Evolutionary conservation across 2,888 invertebrate species (phyloP).

Genomic region (Phlogophora meticulosa): DNA sequence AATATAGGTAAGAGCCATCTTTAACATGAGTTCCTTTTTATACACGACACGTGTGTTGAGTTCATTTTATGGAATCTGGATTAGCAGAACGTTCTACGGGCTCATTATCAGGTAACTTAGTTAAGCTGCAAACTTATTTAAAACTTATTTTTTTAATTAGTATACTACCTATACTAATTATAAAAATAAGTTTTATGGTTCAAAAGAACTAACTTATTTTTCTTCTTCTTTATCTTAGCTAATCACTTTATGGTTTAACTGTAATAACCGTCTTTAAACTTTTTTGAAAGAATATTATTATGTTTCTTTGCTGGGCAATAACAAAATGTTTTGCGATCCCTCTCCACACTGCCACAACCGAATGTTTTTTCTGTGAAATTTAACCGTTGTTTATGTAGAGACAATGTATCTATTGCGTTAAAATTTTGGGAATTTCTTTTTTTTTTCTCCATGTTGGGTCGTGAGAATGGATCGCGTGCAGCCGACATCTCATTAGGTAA

Average conservation of each 20-base stretch:
- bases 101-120: too few species aligned
- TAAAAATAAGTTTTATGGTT: background rate
- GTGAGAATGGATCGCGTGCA: conserved; percentile 88
- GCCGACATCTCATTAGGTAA: conserved; percentile 86
- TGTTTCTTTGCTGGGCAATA: background rate
- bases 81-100: background rate
- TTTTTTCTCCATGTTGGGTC: conserved; percentile 82
- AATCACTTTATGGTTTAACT: conserved; percentile 14
- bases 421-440: conserved; percentile 83
- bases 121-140: too few species aligned
- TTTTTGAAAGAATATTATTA: background rate
- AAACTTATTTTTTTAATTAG: too few species aligned
- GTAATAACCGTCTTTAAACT: background rate
- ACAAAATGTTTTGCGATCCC: conserved; percentile 46
- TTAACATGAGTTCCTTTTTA: too few species aligned
- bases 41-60: too few species aligned
- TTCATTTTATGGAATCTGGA: background rate
- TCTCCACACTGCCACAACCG: conserved; percentile 71
- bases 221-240: conserved; percentile 7
- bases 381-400: conserved; percentile 87
- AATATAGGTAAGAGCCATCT: too few species aligned
- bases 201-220: background rate
- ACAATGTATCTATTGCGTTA: conserved; percentile 88
- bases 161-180: background rate
- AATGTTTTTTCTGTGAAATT: conserved; percentile 80